phyloP scores from a whole-genome alignment of 1,140 invertebrate genomes.

The Galendromus occidentalis region DNA sequence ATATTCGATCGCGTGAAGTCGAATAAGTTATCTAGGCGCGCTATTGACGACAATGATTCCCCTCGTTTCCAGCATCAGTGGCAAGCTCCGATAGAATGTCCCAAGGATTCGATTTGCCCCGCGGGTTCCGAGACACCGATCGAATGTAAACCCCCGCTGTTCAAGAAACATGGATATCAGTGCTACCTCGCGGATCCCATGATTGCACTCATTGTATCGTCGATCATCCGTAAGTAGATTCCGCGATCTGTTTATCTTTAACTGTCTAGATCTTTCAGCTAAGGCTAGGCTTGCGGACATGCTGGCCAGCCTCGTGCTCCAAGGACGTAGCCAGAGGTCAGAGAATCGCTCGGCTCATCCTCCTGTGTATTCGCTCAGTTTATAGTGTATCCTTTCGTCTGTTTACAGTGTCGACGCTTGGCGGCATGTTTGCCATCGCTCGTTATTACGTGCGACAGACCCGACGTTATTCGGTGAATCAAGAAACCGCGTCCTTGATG shows the following conservation, averaged over 20 bases:
- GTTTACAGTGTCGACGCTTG: slow-evolving; percentile 5
- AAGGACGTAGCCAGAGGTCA: too few species aligned
- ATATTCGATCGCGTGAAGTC: too few species aligned
- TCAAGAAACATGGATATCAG: neutral
- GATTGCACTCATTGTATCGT: neutral
- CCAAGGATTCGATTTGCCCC: neutral
- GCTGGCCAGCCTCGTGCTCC: too few species aligned
- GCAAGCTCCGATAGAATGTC: slow-evolving; percentile 6
- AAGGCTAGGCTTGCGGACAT: too few species aligned
- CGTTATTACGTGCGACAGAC: slow-evolving; percentile 6
- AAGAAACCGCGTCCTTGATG: neutral
- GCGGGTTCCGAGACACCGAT: neutral
- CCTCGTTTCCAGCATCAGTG: neutral
- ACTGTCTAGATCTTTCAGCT: too few species aligned
- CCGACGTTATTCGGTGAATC: slow-evolving; percentile 4
- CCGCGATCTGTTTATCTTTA: too few species aligned
- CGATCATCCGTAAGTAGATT: neutral
- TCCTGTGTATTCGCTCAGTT: too few species aligned
- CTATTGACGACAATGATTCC: too few species aligned
- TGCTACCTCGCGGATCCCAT: slow-evolving; percentile 3
- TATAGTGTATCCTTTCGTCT: neutral
- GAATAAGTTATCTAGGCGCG: too few species aligned
- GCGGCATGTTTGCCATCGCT: neutral
- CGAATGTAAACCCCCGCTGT: neutral
- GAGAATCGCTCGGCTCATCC: too few species aligned